These are phyloP conservation scores for Octomys mimax DNA, from an alignment of 2,797 vertebrate species.

Conservation along the genomic window DNA sequence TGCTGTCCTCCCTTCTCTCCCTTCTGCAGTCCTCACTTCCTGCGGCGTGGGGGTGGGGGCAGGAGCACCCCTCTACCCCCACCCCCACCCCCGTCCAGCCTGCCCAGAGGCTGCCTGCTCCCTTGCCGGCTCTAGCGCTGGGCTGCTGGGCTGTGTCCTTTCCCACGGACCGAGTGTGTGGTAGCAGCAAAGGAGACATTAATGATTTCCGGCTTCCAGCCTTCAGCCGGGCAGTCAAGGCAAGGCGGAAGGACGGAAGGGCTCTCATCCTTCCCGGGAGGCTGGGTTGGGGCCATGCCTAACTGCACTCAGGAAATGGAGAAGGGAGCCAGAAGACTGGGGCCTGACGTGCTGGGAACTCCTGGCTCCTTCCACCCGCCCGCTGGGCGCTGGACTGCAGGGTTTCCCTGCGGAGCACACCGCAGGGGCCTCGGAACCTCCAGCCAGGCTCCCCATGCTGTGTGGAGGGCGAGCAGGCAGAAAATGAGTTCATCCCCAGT, in stretches of 20 bases:
- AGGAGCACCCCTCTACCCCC: no score
- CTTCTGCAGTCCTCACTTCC: background rate
- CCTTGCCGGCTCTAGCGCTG: background rate
- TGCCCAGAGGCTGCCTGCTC: background rate
- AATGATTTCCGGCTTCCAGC: conserved; percentile 76
- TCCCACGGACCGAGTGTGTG: background rate
- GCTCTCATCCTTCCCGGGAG: conserved; percentile 6
- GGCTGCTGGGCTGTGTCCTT: background rate
- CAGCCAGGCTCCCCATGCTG: background rate
- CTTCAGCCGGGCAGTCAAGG: conserved; percentile 16
- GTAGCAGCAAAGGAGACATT: conserved; percentile 57
- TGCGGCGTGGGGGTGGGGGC: fast-evolving
- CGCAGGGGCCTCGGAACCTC: background rate
- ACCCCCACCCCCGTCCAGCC: no score
- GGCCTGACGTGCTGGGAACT: background rate
- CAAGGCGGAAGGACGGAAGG: background rate
- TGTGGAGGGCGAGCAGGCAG: background rate
- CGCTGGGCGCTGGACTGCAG: background rate
- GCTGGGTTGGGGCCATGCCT: background rate
- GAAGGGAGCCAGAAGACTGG: background rate
- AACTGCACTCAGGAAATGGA: conserved; percentile 21
- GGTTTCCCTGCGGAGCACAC: background rate
- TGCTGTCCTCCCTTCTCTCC: background rate
- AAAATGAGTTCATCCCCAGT: background rate
- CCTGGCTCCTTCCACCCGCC: background rate